Conservation (phyloP, 2,113 vertebrate species). For the Mola mola region DNA sequence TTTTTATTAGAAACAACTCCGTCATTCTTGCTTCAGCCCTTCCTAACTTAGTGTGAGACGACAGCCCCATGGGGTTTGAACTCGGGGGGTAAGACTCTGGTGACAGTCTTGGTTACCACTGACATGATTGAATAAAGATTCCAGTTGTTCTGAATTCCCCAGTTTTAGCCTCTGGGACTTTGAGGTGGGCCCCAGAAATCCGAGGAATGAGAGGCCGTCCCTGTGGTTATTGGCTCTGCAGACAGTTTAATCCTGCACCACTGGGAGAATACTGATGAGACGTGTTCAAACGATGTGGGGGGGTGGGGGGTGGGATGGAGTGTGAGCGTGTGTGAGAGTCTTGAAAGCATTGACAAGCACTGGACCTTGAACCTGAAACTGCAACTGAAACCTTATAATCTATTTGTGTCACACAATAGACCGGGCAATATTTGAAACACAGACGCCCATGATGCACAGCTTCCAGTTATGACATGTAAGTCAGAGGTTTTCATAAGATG, state of each 20-base stretch:
- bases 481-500: slow-evolving; percentile 46
- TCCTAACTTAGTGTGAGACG: slow-evolving; percentile 10
- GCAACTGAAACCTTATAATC: slow-evolving; percentile 38
- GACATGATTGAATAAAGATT: slow-evolving; percentile 50
- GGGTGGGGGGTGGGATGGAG: background rate
- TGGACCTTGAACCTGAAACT: slow-evolving; percentile 47
- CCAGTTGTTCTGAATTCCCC: slow-evolving; percentile 41
- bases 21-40: slow-evolving; percentile 20
- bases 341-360: slow-evolving; percentile 18
- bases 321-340: slow-evolving; percentile 3
- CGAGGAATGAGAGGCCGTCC: slow-evolving; percentile 37
- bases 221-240: slow-evolving; percentile 24
- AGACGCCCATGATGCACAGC: slow-evolving; percentile 20
- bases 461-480: slow-evolving; percentile 27
- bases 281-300: background rate
- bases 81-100: slow-evolving; percentile 9
- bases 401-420: slow-evolving; percentile 28
- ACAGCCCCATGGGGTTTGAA: slow-evolving; percentile 11
- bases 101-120: slow-evolving; percentile 25
- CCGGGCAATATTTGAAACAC: slow-evolving; percentile 16
- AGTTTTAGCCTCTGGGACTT: slow-evolving; percentile 33
- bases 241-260: slow-evolving; percentile 54
- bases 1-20: background rate
- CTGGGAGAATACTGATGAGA: slow-evolving; percentile 63
- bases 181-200: slow-evolving; percentile 53